Evolutionary conservation across 2,888 invertebrate genomes (phyloP), one percentile per base, ranked within the genome.

Genomic region (Periphyllus acericola): DNA sequence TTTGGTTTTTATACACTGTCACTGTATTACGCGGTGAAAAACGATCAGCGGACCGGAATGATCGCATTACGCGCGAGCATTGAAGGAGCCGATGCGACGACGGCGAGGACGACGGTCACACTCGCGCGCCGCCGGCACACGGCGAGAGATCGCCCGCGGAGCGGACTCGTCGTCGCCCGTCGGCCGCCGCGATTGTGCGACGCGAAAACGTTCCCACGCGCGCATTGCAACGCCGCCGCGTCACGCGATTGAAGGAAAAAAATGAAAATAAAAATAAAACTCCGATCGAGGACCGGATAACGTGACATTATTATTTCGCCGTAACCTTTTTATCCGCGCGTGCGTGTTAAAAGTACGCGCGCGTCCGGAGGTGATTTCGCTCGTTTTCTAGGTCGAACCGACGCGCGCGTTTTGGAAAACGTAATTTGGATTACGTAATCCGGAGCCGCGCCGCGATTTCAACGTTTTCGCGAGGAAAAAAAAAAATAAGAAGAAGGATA

Each of bases 41-140:
- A 32, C 80, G 74, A 34, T 80, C 86, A 29, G 11, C 74, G 80
- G 80, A 87, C 86, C 74, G 86, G 79, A 87, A 87, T 87, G 86
- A 87, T 87, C 86, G 72, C 80, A 55, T 86, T 86, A 86, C 72
- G 34, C 14, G 40, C 0, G 46, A 46, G 46, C 46, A 46, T 46
- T 46, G 46, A 46, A 46, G 46, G 14, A 46, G 46, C 11, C 46
- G 46, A 46, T 1, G 52, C 32, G 29, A 76, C 19, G 52, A 55
- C 76, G 40, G 2, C 46, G 6, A 3, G n/a, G 32, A 5, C 60
- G 34, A n/a, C 55, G n/a, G 32, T 32, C 36, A 5, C 82, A 76
- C 84, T 76, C 76, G 84, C 8, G 36, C n/a, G 25, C 60, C n/a
- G 60, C 32, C 86, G 36, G 2, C 34, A 55, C 86, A 72, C 86